phyloP scores from a whole-genome alignment of 1,140 invertebrate species.

The Drosophila repletoides region DNA sequence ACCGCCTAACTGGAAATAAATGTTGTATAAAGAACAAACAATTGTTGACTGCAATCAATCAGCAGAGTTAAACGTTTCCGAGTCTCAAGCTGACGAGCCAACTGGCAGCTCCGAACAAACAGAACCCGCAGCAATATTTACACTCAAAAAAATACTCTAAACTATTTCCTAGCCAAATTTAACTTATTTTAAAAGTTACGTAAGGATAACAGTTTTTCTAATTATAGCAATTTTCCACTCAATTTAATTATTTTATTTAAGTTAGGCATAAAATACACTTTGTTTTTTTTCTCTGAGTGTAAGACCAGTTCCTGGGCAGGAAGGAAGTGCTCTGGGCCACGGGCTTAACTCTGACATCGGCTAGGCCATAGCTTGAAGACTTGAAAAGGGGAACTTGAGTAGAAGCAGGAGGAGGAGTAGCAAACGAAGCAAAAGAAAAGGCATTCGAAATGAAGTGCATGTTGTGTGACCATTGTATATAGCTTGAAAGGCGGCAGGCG shows the following conservation, averaged over 20 bases:
- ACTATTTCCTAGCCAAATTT: too few species aligned
- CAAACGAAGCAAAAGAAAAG: slow-evolving; percentile 11
- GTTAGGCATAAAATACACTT: too few species aligned
- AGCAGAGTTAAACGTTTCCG: slow-evolving; percentile 77
- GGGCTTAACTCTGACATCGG: slow-evolving; percentile 34
- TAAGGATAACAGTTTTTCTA: too few species aligned
- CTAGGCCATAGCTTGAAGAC: slow-evolving; percentile 57
- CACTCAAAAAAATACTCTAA: too few species aligned
- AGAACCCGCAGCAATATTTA: background rate
- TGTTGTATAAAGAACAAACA: slow-evolving; percentile 78
- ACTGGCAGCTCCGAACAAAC: slow-evolving; percentile 6
- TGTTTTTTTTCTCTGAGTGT: too few species aligned
- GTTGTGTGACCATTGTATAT: slow-evolving; percentile 43
- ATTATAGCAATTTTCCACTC: too few species aligned
- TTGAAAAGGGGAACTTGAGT: slow-evolving; percentile 48
- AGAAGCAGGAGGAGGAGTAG: background rate
- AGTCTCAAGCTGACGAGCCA: slow-evolving; percentile 30
- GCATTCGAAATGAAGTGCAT: slow-evolving; percentile 75
- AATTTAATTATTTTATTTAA: too few species aligned
- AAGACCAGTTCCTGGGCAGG: slow-evolving; percentile 31
- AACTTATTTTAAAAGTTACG: too few species aligned
- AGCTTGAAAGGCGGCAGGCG: background rate
- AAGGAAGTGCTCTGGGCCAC: slow-evolving; percentile 63
- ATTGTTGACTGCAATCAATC: slow-evolving; percentile 80
- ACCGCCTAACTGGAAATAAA: slow-evolving; percentile 69